Evolutionary conservation across 1,140 invertebrate genomes (phyloP).

Genomic region (Frieseomelitta varia): DNA sequence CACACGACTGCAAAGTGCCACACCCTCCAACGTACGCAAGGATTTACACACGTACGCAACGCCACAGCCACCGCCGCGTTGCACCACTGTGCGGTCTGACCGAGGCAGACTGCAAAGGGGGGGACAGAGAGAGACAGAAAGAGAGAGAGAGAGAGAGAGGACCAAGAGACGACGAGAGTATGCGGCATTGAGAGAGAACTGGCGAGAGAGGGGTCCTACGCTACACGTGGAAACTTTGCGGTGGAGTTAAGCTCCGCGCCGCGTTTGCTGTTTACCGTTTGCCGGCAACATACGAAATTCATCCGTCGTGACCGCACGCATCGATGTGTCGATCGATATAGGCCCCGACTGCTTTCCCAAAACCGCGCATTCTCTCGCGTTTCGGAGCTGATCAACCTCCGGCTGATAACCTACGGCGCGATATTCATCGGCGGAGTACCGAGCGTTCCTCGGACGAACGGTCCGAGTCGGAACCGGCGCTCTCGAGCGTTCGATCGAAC

Average conservation of each 20-base stretch:
- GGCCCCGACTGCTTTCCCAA: conserved; percentile 7
- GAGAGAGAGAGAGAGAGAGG: background rate
- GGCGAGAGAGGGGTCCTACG: conserved; percentile 20
- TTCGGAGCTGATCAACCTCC: background rate
- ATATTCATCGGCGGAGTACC: background rate
- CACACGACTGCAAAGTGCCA: conserved; percentile 63
- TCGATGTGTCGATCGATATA: conserved; percentile 61
- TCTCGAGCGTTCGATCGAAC: background rate
- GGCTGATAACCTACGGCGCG: background rate
- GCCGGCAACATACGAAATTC: conserved; percentile 67
- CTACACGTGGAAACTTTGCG: conserved; percentile 68
- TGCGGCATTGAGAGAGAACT: background rate
- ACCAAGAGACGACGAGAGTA: background rate
- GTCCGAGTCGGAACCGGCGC: background rate
- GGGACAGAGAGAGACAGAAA: background rate
- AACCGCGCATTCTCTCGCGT: background rate
- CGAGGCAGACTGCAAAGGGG: conserved; percentile 10
- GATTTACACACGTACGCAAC: conserved; percentile 69
- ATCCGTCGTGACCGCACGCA: conserved; percentile 67
- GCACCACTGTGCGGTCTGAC: conserved; percentile 58
- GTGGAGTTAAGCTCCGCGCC: conserved; percentile 61
- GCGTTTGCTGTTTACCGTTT: conserved; percentile 68
- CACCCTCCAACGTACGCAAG: conserved; percentile 55
- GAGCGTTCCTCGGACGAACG: background rate
- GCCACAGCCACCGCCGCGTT: conserved; percentile 60